Conservation (phyloP, 2,797 vertebrate genomes). For the Chromis chromis region DNA sequence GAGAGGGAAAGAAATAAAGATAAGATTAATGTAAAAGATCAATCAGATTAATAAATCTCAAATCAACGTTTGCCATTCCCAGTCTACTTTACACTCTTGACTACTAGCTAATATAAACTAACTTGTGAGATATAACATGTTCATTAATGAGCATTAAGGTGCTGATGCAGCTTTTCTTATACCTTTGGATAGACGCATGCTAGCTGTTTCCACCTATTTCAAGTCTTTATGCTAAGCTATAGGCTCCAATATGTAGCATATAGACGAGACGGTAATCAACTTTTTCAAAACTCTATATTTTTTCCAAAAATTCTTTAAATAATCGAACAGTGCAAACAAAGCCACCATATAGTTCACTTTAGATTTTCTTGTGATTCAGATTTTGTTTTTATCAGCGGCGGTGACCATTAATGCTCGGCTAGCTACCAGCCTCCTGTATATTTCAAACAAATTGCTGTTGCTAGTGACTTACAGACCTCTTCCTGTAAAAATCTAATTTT, state of each 20-base stretch:
- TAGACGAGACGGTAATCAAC: no score
- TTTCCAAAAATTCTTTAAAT: background rate
- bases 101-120: no score
- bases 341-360: background rate
- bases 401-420: no score
- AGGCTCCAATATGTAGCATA: no score
- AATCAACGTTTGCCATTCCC: background rate
- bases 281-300: background rate
- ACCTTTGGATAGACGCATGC: background rate
- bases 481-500: background rate
- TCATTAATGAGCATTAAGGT: background rate
- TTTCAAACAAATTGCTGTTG: no score
- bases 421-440: no score
- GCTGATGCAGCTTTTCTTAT: background rate
- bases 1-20: constrained; percentile 2
- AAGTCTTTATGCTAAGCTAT: constrained; percentile 4
- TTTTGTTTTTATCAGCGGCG: background rate
- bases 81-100: background rate
- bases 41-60: background rate
- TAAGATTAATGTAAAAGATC: constrained; percentile 9
- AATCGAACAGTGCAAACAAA: background rate
- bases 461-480: no score
- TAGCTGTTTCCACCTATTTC: background rate
- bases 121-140: background rate
- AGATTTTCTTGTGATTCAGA: background rate